These are phyloP conservation scores for Nipponacmea schrenckii DNA, from an alignment of 2,888 invertebrate species.

Conservation along the genomic window DNA sequence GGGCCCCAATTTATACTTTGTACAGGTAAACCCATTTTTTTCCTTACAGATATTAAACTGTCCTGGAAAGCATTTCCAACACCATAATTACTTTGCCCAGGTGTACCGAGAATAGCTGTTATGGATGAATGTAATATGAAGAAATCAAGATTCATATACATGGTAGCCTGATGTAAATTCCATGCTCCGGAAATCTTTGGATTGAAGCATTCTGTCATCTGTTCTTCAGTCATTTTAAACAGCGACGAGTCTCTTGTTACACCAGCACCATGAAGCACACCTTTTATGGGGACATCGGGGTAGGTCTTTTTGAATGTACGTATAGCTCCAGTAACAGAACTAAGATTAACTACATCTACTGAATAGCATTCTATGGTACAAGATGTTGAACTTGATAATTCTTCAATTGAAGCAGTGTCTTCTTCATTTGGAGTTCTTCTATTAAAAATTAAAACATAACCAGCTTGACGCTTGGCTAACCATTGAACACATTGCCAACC, in stretches of 20 bases:
- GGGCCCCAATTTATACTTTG: slow-evolving; percentile 55
- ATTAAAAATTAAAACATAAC: slow-evolving; percentile 33
- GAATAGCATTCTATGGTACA: slow-evolving; percentile 26
- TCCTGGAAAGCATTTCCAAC: slow-evolving; percentile 54
- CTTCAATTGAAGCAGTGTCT: slow-evolving; percentile 27
- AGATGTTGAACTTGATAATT: slow-evolving; percentile 19
- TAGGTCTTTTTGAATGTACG: slow-evolving; percentile 22
- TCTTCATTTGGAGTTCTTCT: slow-evolving; percentile 28
- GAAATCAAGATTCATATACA: slow-evolving; percentile 40
- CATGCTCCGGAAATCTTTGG: slow-evolving; percentile 53
- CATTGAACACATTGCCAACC: slow-evolving; percentile 43
- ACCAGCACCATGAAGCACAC: slow-evolving; percentile 51
- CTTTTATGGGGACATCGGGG: slow-evolving; percentile 31
- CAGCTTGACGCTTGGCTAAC: slow-evolving; percentile 36
- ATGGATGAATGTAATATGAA: slow-evolving; percentile 55
- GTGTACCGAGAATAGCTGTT: slow-evolving; percentile 47
- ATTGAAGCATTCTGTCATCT: slow-evolving; percentile 32
- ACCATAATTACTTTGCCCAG: slow-evolving; percentile 51
- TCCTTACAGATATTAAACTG: slow-evolving; percentile 43
- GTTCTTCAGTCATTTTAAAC: slow-evolving; percentile 31
- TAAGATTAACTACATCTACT: slow-evolving; percentile 17
- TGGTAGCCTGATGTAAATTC: slow-evolving; percentile 48
- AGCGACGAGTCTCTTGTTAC: slow-evolving; percentile 37
- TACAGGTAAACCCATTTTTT: slow-evolving; percentile 36
- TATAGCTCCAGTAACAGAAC: slow-evolving; percentile 31